Evolutionary conservation across 2,113 vertebrate species (phyloP), one percentile per base, ranked within the genome.

Genomic region (Polypterus bichir): DNA sequence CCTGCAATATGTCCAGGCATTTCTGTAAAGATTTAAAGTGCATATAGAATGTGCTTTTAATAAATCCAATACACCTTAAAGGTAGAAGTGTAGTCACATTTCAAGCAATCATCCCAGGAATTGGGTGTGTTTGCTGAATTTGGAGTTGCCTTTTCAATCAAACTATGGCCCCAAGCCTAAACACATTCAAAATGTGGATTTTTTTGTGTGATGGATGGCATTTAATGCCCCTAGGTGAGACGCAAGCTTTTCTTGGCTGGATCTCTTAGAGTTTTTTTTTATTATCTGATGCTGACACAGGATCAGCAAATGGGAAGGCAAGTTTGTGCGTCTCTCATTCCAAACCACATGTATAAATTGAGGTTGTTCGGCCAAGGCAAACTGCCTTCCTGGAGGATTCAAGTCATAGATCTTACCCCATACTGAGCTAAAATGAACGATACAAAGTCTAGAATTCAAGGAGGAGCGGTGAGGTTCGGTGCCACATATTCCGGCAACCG

Each of bases 401-500:
- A 47, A 49, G 57, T 63, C 56, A 66, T 66, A 69, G 54, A 69
- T 63, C 64, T 69, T 27, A 59, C 52, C 63, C 64, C 66, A 59
- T 63, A 70, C 67, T 64, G 69, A 66, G 61, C 62, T 59, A 52
- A 66, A 60, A 73, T 72, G 65, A 59, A 69, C 48, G 75, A 78
- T 53, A 66, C 60, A 49, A 74, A 60, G 56, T 9, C 64, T 9
- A 72, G 60, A 59, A 48, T 78, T 68, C 71, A 67, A 59, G 75
- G 78, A 62, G 64, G 66, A 6, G 72, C 73, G 9, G 78, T 80
- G 62, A 70, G 76, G 68, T 77, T 66, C 48, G 78, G 78, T 9
- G 78, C 72, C 60, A 73, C 71, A n/a, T 80, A 80, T 62, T 71
- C 72, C 45, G 63, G 78, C 60, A 80, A 76, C 66, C 60, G 57